A percentile compares a stretch with the other conserved stretches of the same genome.
phyloP scores from a whole-genome alignment of 2,888 invertebrate species.

The Xanthostigma xanthostigma region DNA sequence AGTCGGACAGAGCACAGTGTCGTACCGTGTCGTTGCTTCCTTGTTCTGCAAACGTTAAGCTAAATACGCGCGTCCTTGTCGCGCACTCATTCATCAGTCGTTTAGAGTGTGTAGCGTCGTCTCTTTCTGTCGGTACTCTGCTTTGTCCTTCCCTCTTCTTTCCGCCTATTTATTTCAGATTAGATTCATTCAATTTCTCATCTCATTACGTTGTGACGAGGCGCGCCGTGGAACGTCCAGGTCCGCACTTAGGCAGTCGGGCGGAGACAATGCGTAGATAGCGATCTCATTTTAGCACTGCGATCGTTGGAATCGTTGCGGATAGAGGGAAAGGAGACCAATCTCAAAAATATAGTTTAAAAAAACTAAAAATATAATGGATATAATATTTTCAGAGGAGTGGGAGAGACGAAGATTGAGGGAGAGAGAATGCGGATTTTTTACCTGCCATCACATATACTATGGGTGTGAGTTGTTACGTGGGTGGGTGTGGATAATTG shows the following conservation, averaged over 20 bases:
- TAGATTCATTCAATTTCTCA: constrained; percentile 31
- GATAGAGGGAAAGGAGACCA: not conserved
- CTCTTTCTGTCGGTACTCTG: constrained; percentile 14
- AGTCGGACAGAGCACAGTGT: too few relatives aligned
- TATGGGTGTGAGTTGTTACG: too few relatives aligned
- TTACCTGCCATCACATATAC: too few relatives aligned
- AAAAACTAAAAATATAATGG: too few relatives aligned
- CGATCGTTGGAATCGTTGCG: not conserved
- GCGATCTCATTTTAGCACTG: too few relatives aligned
- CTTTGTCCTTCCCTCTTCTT: constrained; percentile 22
- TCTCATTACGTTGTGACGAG: constrained; percentile 23
- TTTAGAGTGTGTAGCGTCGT: not conserved
- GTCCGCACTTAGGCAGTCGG: too few relatives aligned
- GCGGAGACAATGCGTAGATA: too few relatives aligned
- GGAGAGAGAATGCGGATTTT: too few relatives aligned
- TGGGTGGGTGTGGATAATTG: too few relatives aligned
- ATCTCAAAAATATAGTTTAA: not conserved
- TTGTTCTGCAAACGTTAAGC: constrained; percentile 12
- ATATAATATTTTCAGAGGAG: too few relatives aligned
- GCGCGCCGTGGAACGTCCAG: too few relatives aligned
- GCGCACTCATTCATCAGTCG: constrained; percentile 26
- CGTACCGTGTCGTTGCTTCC: constrained; percentile 7
- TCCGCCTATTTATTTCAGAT: constrained; percentile 32
- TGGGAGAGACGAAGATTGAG: too few relatives aligned
- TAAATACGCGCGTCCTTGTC: constrained; percentile 11